Evolutionary conservation across 2,888 invertebrate genomes (phyloP).

Genomic region (Phaedon cochleariae): DNA sequence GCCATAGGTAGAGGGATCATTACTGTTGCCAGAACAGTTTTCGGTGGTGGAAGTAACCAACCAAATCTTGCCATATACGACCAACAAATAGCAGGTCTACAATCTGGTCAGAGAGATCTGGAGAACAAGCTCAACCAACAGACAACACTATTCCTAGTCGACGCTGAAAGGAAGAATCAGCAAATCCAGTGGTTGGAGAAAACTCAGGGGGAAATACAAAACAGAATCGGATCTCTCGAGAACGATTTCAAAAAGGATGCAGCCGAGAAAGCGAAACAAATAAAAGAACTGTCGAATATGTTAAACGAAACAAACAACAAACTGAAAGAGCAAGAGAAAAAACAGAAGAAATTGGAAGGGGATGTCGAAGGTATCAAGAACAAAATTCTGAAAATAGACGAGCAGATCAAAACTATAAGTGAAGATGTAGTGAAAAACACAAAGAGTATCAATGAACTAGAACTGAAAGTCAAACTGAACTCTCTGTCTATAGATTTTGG

Average conservation of each 20-base stretch:
- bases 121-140: slow-evolving; percentile 16
- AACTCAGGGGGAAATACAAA: slow-evolving; percentile 16
- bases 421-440: not conserved
- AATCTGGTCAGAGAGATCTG: slow-evolving; percentile 15
- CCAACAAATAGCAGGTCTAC: slow-evolving; percentile 4
- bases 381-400: no score
- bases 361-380: no score
- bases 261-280: slow-evolving; percentile 13
- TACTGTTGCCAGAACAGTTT: no score
- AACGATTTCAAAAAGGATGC: slow-evolving; percentile 6
- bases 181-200: slow-evolving; percentile 20
- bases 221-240: slow-evolving; percentile 6
- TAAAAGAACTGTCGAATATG: slow-evolving; percentile 18
- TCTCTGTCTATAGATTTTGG: slow-evolving; percentile 16
- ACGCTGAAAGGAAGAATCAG: slow-evolving; percentile 19
- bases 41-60: not conserved
- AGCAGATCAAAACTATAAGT: no score
- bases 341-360: slow-evolving; percentile 13
- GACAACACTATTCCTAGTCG: slow-evolving; percentile 18
- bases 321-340: slow-evolving; percentile 13
- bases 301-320: slow-evolving; percentile 13
- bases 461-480: slow-evolving; percentile 8
- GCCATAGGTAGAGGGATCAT: not conserved
- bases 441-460: not conserved
- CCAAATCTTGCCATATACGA: slow-evolving; percentile 15